phyloP scores from a whole-genome alignment of 2,888 invertebrate genomes.

The Steinernema scapterisci region DNA sequence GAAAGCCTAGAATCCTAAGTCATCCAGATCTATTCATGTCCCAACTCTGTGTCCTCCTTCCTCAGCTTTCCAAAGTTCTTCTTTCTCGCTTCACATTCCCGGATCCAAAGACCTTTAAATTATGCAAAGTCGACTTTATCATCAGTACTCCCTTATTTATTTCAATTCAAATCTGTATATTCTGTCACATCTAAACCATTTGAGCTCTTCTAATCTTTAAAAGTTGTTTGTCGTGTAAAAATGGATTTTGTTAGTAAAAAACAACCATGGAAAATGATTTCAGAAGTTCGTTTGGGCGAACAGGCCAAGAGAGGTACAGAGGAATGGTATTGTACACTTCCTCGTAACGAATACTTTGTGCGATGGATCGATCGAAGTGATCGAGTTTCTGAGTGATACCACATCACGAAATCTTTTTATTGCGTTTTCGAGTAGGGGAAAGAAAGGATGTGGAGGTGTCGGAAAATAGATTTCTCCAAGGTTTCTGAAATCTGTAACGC shows the following conservation, averaged over 20 bases:
- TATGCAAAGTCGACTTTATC: not conserved
- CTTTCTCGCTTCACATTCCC: constrained; percentile 11
- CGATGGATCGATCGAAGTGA: too few species aligned
- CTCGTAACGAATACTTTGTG: too few species aligned
- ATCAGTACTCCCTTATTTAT: constrained; percentile 13
- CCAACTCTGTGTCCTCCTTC: not conserved
- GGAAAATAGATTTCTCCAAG: too few species aligned
- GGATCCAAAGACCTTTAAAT: constrained; percentile 4
- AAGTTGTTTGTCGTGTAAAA: constrained; percentile 6
- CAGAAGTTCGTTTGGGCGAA: too few species aligned
- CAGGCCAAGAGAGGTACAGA: too few species aligned
- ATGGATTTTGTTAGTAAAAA: not conserved
- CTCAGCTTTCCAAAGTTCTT: constrained; percentile 6
- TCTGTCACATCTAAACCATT: not conserved
- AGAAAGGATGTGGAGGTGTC: too few species aligned
- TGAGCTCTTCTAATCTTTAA: not conserved
- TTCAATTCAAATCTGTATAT: not conserved
- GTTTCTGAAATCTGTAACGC: too few species aligned
- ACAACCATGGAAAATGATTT: too few species aligned
- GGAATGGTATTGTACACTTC: too few species aligned
- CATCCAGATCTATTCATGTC: not conserved
- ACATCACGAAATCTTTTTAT: too few species aligned
- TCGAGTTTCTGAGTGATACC: too few species aligned
- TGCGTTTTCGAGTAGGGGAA: too few species aligned
- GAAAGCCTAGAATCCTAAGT: constrained; percentile 84